phyloP scores from a whole-genome alignment of 1,140 invertebrate genomes.

The Saccostrea cuccullata region DNA sequence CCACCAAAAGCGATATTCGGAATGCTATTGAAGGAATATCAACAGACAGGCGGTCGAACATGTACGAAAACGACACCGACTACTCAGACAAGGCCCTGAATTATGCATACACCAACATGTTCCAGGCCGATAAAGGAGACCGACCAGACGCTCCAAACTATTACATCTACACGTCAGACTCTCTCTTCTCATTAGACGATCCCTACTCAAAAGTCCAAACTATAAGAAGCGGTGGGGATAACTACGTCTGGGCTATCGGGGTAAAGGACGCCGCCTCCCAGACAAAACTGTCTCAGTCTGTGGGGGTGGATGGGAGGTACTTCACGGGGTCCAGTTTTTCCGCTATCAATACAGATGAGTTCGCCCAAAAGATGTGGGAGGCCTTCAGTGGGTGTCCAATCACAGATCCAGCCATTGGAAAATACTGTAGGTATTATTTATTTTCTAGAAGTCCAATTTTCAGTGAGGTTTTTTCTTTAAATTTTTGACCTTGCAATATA shows the following conservation, averaged over 20 bases:
- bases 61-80: constrained; percentile 10
- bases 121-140: background rate
- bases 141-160: constrained; percentile 1
- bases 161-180: background rate
- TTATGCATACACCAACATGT: background rate
- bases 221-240: background rate
- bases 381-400: background rate
- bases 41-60: background rate
- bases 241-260: constrained; percentile 10
- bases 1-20: background rate
- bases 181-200: background rate
- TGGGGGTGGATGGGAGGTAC: background rate
- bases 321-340: background rate
- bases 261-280: background rate
- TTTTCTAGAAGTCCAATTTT: too few relatives aligned
- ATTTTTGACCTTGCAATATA: too few relatives aligned
- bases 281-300: background rate
- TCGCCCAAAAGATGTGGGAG: background rate
- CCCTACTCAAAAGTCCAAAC: background rate
- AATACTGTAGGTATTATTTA: background rate
- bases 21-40: background rate
- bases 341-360: background rate
- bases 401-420: background rate
- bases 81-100: background rate
- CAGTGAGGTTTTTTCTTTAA: too few relatives aligned